A percentile compares a stretch with the other conserved stretches of the same genome.
phyloP scores from a whole-genome alignment of 2,113 vertebrate species.

The Candoia aspera region DNA sequence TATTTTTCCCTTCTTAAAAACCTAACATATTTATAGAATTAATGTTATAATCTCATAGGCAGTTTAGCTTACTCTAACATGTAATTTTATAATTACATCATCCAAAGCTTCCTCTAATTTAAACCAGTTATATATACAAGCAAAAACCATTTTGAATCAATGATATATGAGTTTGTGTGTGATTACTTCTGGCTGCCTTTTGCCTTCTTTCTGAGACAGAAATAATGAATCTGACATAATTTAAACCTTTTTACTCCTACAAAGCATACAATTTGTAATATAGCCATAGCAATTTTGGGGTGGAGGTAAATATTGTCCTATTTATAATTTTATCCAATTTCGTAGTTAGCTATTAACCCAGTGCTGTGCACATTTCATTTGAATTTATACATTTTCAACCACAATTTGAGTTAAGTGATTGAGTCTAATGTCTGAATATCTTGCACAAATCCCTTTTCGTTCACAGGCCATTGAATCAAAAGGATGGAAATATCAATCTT shows the following conservation, averaged over 20 bases:
- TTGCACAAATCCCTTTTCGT: slow-evolving; percentile 1
- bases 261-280: not conserved
- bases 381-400: not conserved
- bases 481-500: not conserved
- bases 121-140: not conserved
- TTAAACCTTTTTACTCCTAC: not conserved
- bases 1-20: not conserved
- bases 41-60: not conserved
- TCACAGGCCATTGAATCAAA: slow-evolving; percentile 30
- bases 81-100: not conserved
- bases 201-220: not conserved
- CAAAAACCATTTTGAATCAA: not conserved
- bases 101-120: not conserved
- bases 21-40: not conserved
- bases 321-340: not conserved
- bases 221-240: not conserved
- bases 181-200: not conserved
- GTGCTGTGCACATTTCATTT: not conserved
- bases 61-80: not conserved
- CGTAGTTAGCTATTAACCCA: not conserved
- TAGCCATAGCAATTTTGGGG: not conserved
- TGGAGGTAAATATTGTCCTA: not conserved
- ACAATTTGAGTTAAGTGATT: slow-evolving; percentile 4
- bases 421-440: not conserved
- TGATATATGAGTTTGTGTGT: not conserved